Conservation (phyloP, 2,113 vertebrate species). For the Lagopus muta region DNA sequence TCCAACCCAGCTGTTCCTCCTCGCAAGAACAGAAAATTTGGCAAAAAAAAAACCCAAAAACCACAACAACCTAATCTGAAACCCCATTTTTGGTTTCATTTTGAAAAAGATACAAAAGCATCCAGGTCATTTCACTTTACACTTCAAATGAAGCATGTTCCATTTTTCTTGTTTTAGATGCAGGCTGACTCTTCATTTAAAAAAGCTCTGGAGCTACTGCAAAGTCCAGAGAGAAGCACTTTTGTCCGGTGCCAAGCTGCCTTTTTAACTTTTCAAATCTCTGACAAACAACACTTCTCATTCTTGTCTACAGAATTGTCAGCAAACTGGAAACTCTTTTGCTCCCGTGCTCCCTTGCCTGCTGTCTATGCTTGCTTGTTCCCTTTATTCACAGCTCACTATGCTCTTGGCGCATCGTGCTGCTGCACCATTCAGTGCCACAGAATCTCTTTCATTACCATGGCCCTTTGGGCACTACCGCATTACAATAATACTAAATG, state of each 20-base stretch:
- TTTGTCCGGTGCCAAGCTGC: conserved; percentile 13
- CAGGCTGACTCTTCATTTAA: conserved; percentile 20
- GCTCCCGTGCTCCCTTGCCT: not conserved
- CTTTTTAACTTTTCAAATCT: conserved; percentile 25
- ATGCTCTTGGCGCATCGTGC: not conserved
- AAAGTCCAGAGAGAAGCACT: not conserved
- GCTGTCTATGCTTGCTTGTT: not conserved
- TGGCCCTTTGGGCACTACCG: not conserved
- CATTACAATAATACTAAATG: not conserved
- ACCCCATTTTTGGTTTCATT: not conserved
- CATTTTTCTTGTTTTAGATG: conserved; percentile 27
- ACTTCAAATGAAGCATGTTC: not conserved
- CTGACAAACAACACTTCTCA: not conserved
- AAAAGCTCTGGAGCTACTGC: conserved; percentile 10
- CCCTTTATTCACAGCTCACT: not conserved
- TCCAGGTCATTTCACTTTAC: not conserved
- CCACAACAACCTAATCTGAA: not conserved
- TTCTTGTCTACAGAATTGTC: not conserved
- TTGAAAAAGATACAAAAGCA: not conserved
- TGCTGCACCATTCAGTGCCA: not conserved
- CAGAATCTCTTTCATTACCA: not conserved
- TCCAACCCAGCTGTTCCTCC: conserved; percentile 1
- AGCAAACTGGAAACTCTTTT: not conserved
- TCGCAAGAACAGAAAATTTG: not conserved
- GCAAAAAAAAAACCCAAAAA: no score